Conservation (phyloP, 1,140 invertebrate genomes). For the Trichonephila inaurata region DNA sequence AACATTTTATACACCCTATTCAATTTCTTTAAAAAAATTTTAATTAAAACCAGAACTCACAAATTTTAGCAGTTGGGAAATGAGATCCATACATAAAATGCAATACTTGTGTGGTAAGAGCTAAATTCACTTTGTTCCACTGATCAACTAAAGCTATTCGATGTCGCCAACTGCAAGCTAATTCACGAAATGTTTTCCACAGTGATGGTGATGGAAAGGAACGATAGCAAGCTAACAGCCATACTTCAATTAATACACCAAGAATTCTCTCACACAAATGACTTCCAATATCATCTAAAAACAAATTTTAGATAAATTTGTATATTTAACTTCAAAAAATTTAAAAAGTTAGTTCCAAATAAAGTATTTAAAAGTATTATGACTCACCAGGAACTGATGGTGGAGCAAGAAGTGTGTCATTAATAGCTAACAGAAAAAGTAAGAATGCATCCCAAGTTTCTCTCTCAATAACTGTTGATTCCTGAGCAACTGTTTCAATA, state of each 20-base stretch:
- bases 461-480: conserved; percentile 88
- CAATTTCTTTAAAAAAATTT: not conserved
- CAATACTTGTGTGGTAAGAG: conserved; percentile 91
- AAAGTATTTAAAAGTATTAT: not conserved
- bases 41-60: conserved; percentile 82
- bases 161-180: conserved; percentile 95
- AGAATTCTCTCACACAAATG: conserved; percentile 96
- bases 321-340: not conserved
- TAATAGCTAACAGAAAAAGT: conserved; percentile 94
- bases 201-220: conserved; percentile 95
- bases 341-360: not conserved
- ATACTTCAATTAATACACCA: conserved; percentile 96
- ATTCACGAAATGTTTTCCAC: conserved; percentile 97
- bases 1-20: too few species aligned
- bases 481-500: conserved; percentile 91
- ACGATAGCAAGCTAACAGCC: conserved; percentile 94
- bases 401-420: conserved; percentile 93
- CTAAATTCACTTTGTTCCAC: conserved; percentile 96
- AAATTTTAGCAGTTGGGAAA: conserved; percentile 92
- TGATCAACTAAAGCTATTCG: conserved; percentile 94
- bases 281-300: conserved; percentile 93
- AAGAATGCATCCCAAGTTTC: conserved; percentile 96
- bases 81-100: conserved; percentile 93
- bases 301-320: not conserved
- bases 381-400: conserved; percentile 89